Base-by-base conservation (phyloP, 2,888 invertebrate genomes). In the Clistopyga incitator region DNA sequence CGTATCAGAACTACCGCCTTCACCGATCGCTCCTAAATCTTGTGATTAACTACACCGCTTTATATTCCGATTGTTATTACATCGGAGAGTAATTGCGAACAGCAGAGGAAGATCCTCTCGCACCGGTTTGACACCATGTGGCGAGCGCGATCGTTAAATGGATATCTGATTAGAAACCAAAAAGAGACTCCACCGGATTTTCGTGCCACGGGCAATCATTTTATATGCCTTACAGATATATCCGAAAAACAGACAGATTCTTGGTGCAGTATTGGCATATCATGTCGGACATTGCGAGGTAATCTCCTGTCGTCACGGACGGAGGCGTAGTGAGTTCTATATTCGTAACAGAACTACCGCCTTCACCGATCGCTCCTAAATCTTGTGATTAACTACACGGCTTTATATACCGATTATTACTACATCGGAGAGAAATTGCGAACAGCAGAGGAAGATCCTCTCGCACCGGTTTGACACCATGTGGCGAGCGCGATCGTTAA, bases 401-500 rank as follows among this genome's bases (percentile, higher is more conserved):
- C 71, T 79, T 82, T 79, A 65, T 82, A 79, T 76, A 67, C 75
- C 71, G 76, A 67, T 83, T 61, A 74, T 79, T 68, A 79, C 76
- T 71, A 79, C 59, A 52, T 50, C 38, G 34, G 65, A 77, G 82
- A 76, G 79, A 80, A 79, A 83, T 83, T 79, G 79, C 83, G 34
- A 83, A 79, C 20, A 75, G 47, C 18, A 59, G 50, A 67, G 67
- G 18, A 47, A 64, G 59, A 67, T 64, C 70, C 65, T 77, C 75
- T 71, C 81, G 56, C 45, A 78, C 75, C 70, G 75, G 76, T 79
- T 80, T 59, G 77, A 75, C 70, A 83, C 81, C 85, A 83, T 83
- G 85, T 67, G 81, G 85, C 78, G 85, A 80, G 80, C 85, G 74
- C 65, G 82, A 81, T 81, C 78, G 83, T 78, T 78, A 81, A 83